Percentiles rank a stretch among this genome's conserved stretches.
Evolutionary conservation across 2,888 invertebrate genomes (phyloP).

Genomic region (Amiota mariae): DNA sequence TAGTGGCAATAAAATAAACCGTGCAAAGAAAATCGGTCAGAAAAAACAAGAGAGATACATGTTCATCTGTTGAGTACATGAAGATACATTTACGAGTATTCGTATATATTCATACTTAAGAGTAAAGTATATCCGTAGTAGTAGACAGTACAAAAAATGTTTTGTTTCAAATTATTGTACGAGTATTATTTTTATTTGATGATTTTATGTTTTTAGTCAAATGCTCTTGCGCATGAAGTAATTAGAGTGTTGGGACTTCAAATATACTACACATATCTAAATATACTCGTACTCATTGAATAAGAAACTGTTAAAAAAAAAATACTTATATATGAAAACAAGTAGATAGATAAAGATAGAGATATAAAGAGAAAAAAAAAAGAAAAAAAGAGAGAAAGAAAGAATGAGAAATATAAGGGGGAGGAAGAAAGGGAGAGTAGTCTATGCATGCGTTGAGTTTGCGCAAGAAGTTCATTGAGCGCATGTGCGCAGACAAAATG

Average conservation of each 20-base stretch:
- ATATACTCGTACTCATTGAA: too few species aligned
- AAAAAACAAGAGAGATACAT: neutral
- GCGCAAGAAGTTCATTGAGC: constrained; percentile 66
- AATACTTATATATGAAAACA: too few species aligned
- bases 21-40: constrained; percentile 61
- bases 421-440: neutral
- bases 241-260: neutral
- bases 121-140: neutral
- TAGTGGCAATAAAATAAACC: constrained; percentile 60
- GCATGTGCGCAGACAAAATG: constrained; percentile 43
- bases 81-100: too few species aligned
- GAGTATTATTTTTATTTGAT: too few species aligned
- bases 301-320: too few species aligned
- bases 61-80: neutral
- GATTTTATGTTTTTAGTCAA: too few species aligned
- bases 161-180: too few species aligned
- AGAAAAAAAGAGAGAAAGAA: neutral
- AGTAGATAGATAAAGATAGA: constrained; percentile 10
- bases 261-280: neutral
- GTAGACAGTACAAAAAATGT: too few species aligned
- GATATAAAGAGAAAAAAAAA: too few species aligned
- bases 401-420: neutral
- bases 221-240: too few species aligned
- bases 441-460: neutral
- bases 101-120: too few species aligned